These are phyloP conservation scores for Dicentrarchus labrax DNA, from an alignment of 2,113 vertebrate species.

Conservation along the genomic window DNA sequence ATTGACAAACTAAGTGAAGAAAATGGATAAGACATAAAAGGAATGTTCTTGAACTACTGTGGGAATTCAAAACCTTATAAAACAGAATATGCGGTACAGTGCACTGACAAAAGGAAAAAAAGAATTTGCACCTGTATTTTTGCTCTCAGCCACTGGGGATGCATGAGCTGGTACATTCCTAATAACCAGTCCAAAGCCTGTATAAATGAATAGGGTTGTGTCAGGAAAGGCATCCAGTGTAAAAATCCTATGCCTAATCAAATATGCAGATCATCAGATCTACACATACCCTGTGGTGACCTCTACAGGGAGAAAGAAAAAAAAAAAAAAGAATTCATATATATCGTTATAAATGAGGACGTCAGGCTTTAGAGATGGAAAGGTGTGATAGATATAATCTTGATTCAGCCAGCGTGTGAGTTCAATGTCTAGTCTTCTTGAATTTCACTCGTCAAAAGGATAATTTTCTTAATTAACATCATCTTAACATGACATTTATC, in stretches of 20 bases:
- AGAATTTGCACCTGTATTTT: neutral
- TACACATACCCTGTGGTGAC: too few relatives aligned
- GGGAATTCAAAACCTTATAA: neutral
- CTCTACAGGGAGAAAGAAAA: too few relatives aligned
- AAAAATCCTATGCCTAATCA: too few relatives aligned
- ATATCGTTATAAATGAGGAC: neutral
- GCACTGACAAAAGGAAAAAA: neutral
- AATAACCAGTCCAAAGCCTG: too few relatives aligned
- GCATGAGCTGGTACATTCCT: too few relatives aligned
- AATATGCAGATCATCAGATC: too few relatives aligned
- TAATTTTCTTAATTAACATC: neutral
- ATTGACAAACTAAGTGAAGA: neutral
- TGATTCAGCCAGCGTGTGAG: neutral
- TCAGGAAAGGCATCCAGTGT: too few relatives aligned
- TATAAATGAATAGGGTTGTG: too few relatives aligned
- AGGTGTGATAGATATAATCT: neutral
- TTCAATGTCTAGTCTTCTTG: neutral
- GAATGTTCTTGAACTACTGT: neutral
- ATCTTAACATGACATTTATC: neutral
- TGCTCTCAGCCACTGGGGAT: too few relatives aligned
- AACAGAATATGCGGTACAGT: neutral
- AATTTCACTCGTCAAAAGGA: neutral
- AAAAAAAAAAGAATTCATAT: neutral
- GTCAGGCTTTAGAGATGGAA: neutral
- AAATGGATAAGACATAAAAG: neutral